These are phyloP conservation scores for Polypedilum pembai DNA, from an alignment of 1,140 invertebrate genomes.

Conservation along the genomic window DNA sequence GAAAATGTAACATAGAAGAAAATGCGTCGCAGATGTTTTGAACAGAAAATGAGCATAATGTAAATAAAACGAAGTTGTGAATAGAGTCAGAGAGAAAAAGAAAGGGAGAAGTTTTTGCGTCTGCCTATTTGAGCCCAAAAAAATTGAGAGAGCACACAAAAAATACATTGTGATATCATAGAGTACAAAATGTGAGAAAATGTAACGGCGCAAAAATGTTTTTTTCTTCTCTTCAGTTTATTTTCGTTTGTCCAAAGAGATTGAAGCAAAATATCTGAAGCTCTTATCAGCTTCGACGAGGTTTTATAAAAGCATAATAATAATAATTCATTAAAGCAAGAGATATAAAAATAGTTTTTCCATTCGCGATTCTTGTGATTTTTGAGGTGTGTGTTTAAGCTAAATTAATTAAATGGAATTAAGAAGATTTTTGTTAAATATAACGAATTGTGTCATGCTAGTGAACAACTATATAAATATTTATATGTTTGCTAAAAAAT, in stretches of 20 bases:
- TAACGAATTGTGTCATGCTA: too few species aligned
- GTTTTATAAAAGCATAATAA: not conserved
- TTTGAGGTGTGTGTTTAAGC: not conserved
- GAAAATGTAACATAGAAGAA: too few species aligned
- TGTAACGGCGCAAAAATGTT: constrained; percentile 11
- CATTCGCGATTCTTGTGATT: not conserved
- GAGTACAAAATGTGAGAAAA: not conserved
- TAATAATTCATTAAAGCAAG: not conserved
- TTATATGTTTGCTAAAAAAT: too few species aligned
- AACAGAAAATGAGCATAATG: not conserved
- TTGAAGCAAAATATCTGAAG: not conserved
- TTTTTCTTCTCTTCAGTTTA: constrained; percentile 5
- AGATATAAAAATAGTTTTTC: constrained; percentile 3
- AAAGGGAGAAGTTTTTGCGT: not conserved
- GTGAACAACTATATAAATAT: too few species aligned
- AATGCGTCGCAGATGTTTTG: too few species aligned
- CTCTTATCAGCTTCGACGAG: not conserved
- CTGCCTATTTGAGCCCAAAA: not conserved
- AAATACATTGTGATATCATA: not conserved
- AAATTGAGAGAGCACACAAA: not conserved
- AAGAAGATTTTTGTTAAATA: too few species aligned
- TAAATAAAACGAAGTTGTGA: not conserved
- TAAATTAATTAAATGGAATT: too few species aligned
- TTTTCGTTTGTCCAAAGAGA: constrained; percentile 9
- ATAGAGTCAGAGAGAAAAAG: not conserved